Conservation (phyloP, 2,113 vertebrate species). For the Rhombomys opimus region DNA sequence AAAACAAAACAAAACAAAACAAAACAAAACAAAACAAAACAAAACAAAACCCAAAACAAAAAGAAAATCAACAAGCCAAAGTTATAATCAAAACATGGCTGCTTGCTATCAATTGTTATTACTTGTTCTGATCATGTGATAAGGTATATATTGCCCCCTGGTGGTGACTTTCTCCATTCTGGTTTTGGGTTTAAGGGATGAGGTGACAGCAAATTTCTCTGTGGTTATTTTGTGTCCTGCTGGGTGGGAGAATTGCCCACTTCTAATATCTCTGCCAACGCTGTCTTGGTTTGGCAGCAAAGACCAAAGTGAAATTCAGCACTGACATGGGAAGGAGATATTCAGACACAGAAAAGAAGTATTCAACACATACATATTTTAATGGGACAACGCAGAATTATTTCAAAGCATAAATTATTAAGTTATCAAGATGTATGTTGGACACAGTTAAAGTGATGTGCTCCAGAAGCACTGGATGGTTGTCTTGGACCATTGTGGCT, state of each 20-base stretch:
- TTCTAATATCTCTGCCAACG: slow-evolving; percentile 54
- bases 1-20: background rate
- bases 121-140: slow-evolving; percentile 47
- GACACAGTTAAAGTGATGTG: slow-evolving; percentile 27
- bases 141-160: slow-evolving; percentile 57
- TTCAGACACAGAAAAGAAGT: slow-evolving; percentile 52
- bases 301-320: slow-evolving; percentile 38
- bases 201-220: slow-evolving; percentile 31
- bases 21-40: background rate
- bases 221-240: slow-evolving; percentile 60
- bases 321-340: background rate
- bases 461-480: slow-evolving; percentile 39
- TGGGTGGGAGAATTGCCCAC: slow-evolving; percentile 46
- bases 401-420: slow-evolving; percentile 44
- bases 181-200: slow-evolving; percentile 44
- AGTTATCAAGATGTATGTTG: slow-evolving; percentile 21
- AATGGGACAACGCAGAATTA: background rate
- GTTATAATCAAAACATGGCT: slow-evolving; percentile 48
- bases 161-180: slow-evolving; percentile 57
- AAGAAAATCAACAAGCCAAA: slow-evolving; percentile 26
- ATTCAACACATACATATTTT: slow-evolving; percentile 1
- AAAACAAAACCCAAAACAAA: background rate
- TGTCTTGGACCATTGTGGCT: slow-evolving; percentile 21
- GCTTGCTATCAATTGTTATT: background rate
- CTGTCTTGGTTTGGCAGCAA: slow-evolving; percentile 29